These are phyloP conservation scores for Drosophila burlai DNA, from an alignment of 1,140 invertebrate species.

Conservation along the genomic window DNA sequence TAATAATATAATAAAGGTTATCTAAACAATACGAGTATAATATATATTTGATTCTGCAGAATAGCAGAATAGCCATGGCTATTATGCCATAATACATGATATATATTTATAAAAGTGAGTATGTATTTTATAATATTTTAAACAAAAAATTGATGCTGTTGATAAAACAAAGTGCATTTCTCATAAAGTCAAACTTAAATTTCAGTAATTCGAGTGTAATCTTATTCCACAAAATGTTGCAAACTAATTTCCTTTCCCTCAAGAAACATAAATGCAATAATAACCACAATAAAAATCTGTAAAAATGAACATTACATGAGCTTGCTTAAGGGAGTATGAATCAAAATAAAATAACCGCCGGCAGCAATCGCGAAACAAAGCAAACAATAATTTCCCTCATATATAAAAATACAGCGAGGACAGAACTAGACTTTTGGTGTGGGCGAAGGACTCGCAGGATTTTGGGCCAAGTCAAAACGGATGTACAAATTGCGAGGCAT, in stretches of 20 bases:
- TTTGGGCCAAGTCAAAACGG: conserved; percentile 67
- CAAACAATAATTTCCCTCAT: conserved; percentile 77
- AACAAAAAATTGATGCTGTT: no score
- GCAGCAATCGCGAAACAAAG: conserved; percentile 65
- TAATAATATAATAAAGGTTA: no score
- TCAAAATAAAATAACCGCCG: conserved; percentile 60
- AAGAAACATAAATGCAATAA: conserved; percentile 65
- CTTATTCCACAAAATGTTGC: background rate
- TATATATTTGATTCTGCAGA: no score
- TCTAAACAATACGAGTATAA: no score
- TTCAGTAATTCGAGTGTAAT: background rate
- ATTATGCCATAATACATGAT: no score
- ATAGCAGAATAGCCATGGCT: no score
- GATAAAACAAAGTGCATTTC: background rate
- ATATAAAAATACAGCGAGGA: conserved; percentile 47
- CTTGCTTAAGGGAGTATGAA: conserved; percentile 23
- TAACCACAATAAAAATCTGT: conserved; percentile 72
- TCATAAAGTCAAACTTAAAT: background rate
- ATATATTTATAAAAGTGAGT: no score
- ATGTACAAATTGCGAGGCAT: conserved; percentile 84
- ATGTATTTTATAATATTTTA: no score
- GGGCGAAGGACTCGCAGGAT: conserved; percentile 15
- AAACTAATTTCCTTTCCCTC: conserved; percentile 11
- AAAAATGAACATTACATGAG: conserved; percentile 55
- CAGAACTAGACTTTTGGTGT: conserved; percentile 1